Evolutionary conservation across 2,113 vertebrate species (phyloP).

Genomic region (Pao palembangensis): DNA sequence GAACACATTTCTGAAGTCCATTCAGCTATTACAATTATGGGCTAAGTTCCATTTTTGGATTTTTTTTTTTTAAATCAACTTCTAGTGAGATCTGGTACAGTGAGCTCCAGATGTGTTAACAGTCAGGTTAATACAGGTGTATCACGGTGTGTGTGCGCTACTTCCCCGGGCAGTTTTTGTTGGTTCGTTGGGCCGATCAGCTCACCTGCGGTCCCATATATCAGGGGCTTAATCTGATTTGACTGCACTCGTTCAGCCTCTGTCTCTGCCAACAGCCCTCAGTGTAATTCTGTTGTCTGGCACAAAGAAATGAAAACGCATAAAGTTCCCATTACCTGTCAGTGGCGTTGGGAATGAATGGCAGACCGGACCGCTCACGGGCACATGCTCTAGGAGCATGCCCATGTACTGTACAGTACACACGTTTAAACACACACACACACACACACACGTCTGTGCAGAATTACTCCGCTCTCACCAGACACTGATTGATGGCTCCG

Average conservation of each 20-base stretch:
- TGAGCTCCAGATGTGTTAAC: conserved; percentile 1
- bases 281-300: conserved; percentile 57
- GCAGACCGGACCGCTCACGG: conserved; percentile 18
- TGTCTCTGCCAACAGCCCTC: conserved; percentile 49
- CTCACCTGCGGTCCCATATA: conserved; percentile 59
- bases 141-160: conserved; percentile 11
- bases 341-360: conserved; percentile 41
- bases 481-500: conserved; percentile 55
- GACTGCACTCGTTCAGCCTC: conserved; percentile 54
- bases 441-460: conserved; percentile 26
- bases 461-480: conserved; percentile 61
- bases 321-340: conserved; percentile 67
- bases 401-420: conserved; percentile 21
- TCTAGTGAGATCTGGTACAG: too few relatives aligned
- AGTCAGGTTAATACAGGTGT: conserved; percentile 5
- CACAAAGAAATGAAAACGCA: conserved; percentile 72
- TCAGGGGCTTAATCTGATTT: conserved; percentile 66
- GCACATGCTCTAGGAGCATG: conserved; percentile 20
- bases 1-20: too few relatives aligned
- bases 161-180: conserved; percentile 27
- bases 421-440: conserved; percentile 2
- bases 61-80: too few relatives aligned
- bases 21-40: too few relatives aligned
- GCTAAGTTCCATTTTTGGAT: too few relatives aligned
- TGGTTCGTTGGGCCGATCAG: conserved; percentile 38